Percentiles rank a stretch among this genome's conserved stretches.
phyloP scores from a whole-genome alignment of 2,888 invertebrate genomes.

The Nowickia ferox region DNA sequence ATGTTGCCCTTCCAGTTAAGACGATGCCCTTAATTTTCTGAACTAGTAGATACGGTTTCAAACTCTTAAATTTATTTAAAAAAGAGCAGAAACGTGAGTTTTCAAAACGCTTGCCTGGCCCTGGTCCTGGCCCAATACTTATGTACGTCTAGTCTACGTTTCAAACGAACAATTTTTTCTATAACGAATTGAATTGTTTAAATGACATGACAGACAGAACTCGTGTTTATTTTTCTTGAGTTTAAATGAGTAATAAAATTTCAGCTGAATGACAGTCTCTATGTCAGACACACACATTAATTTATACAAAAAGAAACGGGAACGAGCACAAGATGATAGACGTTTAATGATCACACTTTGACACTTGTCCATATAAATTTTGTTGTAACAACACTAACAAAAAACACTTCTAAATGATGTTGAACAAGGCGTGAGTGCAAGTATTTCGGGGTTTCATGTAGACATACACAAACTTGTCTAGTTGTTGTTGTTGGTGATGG shows the following conservation, averaged over 20 bases:
- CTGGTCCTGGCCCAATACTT: no score
- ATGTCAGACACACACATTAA: constrained; percentile 1
- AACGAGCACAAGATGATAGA: constrained; percentile 17
- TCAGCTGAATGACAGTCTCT: constrained; percentile 11
- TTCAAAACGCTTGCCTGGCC: no score
- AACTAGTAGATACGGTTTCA: no score
- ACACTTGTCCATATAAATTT: constrained; percentile 68
- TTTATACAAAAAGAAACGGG: neutral
- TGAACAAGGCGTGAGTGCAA: constrained; percentile 20
- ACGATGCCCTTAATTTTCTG: no score
- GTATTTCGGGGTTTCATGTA: neutral
- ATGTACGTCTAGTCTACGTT: no score
- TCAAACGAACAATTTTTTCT: no score
- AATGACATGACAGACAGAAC: constrained; percentile 50
- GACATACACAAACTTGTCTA: neutral
- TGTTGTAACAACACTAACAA: constrained; percentile 44
- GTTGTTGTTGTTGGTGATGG: neutral
- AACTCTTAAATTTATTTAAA: no score
- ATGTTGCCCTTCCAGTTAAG: no score
- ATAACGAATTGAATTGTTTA: neutral
- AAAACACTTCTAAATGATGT: constrained; percentile 42
- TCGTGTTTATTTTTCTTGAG: constrained; percentile 15
- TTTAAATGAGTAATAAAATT: constrained; percentile 27
- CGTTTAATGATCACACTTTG: constrained; percentile 63
- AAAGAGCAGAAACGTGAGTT: no score